These are phyloP conservation scores for Bombylius discolor DNA, from an alignment of 2,888 invertebrate genomes.

Conservation along the genomic window DNA sequence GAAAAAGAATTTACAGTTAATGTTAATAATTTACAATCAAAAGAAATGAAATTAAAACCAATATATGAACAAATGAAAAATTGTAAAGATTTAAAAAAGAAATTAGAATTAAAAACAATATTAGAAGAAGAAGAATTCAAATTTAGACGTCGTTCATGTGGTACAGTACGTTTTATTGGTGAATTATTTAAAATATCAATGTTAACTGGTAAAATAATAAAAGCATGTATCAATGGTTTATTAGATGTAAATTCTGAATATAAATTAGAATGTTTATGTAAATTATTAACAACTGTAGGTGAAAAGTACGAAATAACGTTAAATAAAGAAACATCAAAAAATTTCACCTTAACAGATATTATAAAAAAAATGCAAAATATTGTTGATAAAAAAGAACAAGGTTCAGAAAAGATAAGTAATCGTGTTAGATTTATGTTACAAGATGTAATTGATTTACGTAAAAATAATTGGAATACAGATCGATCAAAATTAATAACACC, in stretches of 20 bases:
- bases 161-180: constrained; percentile 67
- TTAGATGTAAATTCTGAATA: constrained; percentile 67
- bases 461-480: constrained; percentile 68
- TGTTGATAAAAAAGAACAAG: constrained; percentile 40
- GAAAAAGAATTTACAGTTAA: constrained; percentile 75
- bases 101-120: constrained; percentile 50
- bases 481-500: constrained; percentile 53
- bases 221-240: constrained; percentile 60
- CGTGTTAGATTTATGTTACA: constrained; percentile 53
- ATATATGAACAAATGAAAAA: constrained; percentile 32
- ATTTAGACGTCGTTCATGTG: constrained; percentile 64
- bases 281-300: constrained; percentile 74
- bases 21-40: constrained; percentile 47
- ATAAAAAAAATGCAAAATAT: constrained; percentile 60
- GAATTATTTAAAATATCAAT: constrained; percentile 80
- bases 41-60: constrained; percentile 17
- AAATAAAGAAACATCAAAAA: constrained; percentile 24
- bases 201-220: constrained; percentile 73
- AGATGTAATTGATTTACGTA: constrained; percentile 74
- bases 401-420: constrained; percentile 28
- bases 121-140: constrained; percentile 59
- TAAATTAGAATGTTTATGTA: constrained; percentile 79
- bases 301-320: constrained; percentile 49
- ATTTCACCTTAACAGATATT: constrained; percentile 39
- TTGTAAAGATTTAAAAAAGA: constrained; percentile 38